Evolutionary conservation across 2,797 vertebrate species (phyloP).

Genomic region (Diceros bicornis): DNA sequence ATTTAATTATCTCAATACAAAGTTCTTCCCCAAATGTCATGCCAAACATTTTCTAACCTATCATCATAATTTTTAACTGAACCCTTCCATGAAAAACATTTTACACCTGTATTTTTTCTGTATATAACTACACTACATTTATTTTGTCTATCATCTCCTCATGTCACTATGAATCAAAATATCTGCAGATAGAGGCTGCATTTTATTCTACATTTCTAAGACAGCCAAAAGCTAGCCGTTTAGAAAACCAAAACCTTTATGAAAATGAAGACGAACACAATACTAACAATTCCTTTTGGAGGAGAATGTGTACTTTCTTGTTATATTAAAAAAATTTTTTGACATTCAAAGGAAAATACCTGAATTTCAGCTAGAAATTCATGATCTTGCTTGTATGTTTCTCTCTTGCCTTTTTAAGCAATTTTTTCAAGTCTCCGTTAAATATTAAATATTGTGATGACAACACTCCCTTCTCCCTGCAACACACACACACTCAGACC

Average conservation of each 20-base stretch:
- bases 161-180: slow-evolving; percentile 2
- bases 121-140: not conserved
- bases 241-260: not conserved
- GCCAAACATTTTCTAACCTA: not conserved
- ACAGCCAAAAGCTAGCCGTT: not conserved
- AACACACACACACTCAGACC: not conserved
- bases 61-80: not conserved
- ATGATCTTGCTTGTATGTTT: not conserved
- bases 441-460: not conserved
- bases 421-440: not conserved
- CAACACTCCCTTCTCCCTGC: not conserved
- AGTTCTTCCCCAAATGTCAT: not conserved
- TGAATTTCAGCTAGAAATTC: not conserved
- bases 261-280: not conserved
- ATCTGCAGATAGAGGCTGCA: not conserved
- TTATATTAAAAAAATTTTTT: not conserved
- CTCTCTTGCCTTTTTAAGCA: not conserved
- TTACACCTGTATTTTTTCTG: not conserved
- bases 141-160: not conserved
- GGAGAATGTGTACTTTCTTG: not conserved
- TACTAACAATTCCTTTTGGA: slow-evolving; percentile 27
- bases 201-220: not conserved
- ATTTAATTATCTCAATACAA: not conserved
- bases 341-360: not conserved
- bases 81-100: not conserved